phyloP scores from a whole-genome alignment of 2,888 invertebrate species.

The Shargacucullia verbasci region DNA sequence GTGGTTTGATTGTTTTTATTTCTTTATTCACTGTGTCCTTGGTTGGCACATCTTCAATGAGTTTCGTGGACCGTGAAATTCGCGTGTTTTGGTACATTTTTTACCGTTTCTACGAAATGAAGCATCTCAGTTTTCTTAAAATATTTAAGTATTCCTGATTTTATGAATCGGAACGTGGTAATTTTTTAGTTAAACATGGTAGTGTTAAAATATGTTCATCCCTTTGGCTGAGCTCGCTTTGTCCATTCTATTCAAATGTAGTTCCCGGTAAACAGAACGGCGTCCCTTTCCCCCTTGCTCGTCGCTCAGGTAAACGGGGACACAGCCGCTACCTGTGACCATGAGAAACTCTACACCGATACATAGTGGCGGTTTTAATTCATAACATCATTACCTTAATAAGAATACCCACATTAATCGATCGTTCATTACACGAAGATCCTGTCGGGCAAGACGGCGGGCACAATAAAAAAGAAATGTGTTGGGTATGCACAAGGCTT shows the following conservation, averaged over 20 bases:
- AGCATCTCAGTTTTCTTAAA: conserved; percentile 1
- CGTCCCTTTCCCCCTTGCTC: conserved; percentile 76
- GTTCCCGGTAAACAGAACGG: conserved; percentile 75
- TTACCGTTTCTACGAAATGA: conserved; percentile 20
- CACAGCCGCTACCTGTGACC: conserved; percentile 81
- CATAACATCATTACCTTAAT: conserved; percentile 59
- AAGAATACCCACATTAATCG: conserved; percentile 50
- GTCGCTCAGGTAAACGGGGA: conserved; percentile 80
- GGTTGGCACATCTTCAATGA: conserved; percentile 74
- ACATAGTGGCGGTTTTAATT: conserved; percentile 65
- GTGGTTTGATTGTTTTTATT: conserved; percentile 64
- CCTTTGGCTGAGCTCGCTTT: conserved; percentile 60
- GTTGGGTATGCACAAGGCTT: conserved; percentile 86
- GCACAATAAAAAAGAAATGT: conserved; percentile 80
- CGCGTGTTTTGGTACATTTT: conserved; percentile 60
- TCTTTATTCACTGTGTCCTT: conserved; percentile 71
- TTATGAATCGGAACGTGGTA: conserved; percentile 38
- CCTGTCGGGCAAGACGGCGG: conserved; percentile 73
- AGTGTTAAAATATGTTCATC: conserved; percentile 54
- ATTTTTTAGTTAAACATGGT: conserved; percentile 40
- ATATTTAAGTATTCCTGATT: background rate
- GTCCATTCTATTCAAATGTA: conserved; percentile 80
- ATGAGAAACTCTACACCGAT: conserved; percentile 68
- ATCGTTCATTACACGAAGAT: conserved; percentile 55
- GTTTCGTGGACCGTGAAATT: conserved; percentile 74